Conservation (phyloP, 2,797 vertebrate genomes). For the Sus cebifrons region DNA sequence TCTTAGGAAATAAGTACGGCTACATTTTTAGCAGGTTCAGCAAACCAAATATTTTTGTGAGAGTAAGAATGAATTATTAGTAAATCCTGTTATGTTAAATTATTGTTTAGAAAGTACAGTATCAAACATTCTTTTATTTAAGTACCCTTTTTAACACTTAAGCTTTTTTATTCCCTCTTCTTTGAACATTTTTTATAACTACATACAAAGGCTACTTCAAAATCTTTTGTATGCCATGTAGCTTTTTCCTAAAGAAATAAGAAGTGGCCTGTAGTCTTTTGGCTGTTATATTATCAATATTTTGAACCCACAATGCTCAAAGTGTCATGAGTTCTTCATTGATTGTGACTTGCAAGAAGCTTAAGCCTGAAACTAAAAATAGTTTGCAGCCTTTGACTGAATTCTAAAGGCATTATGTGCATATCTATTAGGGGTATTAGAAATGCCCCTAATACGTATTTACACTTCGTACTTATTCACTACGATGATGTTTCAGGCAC, state of each 20-base stretch:
- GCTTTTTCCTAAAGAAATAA: conserved; percentile 6
- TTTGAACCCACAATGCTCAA: not conserved
- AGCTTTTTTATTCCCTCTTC: not conserved
- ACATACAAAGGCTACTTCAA: not conserved
- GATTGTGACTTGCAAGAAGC: not conserved
- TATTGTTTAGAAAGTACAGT: not conserved
- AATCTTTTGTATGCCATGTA: not conserved
- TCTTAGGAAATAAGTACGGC: conserved; percentile 24
- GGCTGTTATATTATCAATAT: not conserved
- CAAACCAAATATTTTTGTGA: conserved; percentile 31
- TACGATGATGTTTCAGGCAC: not conserved
- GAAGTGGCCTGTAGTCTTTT: not conserved
- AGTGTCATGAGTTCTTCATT: not conserved
- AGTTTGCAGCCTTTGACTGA: not conserved
- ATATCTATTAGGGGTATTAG: not conserved
- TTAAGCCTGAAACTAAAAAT: not conserved
- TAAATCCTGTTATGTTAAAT: conserved; percentile 14
- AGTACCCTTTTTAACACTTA: not conserved
- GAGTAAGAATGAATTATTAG: conserved; percentile 16
- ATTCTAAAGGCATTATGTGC: not conserved
- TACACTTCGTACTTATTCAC: not conserved
- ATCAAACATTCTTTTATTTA: not conserved
- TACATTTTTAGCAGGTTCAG: conserved; percentile 1
- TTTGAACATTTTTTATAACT: not conserved
- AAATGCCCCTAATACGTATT: not conserved